A percentile compares a stretch with the other conserved stretches of the same genome.
Evolutionary conservation across 2,113 vertebrate species (phyloP).

Genomic region (Garra rufa): DNA sequence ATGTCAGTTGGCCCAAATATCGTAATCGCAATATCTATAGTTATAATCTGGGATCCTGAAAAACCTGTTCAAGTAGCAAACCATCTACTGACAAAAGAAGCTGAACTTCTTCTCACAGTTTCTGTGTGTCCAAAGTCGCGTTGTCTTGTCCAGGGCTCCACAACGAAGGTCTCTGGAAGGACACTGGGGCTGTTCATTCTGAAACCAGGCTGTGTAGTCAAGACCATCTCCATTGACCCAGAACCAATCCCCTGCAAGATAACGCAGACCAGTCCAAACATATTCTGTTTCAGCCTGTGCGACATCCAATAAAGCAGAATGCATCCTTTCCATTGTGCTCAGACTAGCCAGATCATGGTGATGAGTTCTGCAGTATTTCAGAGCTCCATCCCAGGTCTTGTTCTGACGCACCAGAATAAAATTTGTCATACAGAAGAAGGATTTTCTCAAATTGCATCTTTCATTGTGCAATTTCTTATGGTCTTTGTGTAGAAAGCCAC

Average conservation of each 20-base stretch:
- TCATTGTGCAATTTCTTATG: not conserved
- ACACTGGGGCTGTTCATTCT: not conserved
- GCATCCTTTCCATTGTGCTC: not conserved
- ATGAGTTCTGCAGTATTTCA: slow-evolving; percentile 26
- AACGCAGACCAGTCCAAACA: slow-evolving; percentile 36
- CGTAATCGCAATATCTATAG: not conserved
- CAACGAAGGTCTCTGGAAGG: not conserved
- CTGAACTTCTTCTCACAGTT: slow-evolving; percentile 30
- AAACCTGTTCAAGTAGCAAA: not conserved
- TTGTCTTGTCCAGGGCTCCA: slow-evolving; percentile 12
- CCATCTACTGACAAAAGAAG: slow-evolving; percentile 23
- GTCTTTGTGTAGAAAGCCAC: not conserved
- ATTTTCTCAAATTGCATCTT: rapidly evolving
- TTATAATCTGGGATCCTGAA: not conserved
- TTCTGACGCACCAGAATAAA: not conserved
- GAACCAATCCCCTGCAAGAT: slow-evolving; percentile 3
- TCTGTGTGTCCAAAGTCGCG: not conserved
- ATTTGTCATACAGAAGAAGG: not conserved
- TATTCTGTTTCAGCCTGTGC: not conserved
- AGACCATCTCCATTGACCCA: slow-evolving; percentile 26
- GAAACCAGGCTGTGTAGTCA: not conserved
- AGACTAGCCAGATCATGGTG: slow-evolving; percentile 22
- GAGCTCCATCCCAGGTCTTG: slow-evolving; percentile 25
- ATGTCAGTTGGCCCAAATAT: not conserved
- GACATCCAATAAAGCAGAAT: not conserved